Evolutionary conservation across 2,888 invertebrate genomes (phyloP), one percentile per base, ranked within the genome.

Genomic region (Drosophila anomalata): DNA sequence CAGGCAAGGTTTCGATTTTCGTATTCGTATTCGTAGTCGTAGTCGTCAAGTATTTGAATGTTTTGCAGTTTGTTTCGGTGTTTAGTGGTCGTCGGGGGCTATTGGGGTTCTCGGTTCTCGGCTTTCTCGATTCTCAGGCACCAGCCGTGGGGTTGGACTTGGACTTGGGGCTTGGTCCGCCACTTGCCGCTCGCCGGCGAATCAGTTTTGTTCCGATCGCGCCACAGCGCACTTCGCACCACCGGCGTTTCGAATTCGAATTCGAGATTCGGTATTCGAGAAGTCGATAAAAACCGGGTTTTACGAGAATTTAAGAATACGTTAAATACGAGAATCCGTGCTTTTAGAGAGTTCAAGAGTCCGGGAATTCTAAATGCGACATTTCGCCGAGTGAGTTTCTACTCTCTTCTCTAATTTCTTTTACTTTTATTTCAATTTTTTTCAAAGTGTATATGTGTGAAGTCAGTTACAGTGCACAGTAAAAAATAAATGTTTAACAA

Each of bases 121-220:
- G 78, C 85, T 56, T 84, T 17, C 41, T 44, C 20, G 44, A 5
- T 44, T 22, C 44, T 44, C 22, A 22, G 41, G 17, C 17, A 9
- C 9, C 6, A 7, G 26, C 26, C 20, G 76, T 36, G 75, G 46
- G 41, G 79, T 79, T 24, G 81, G 83, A 57, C 80, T 78, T 22
- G 82, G 83, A 58, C 79, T 85, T 66, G 77, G 76, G n/a, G 72
- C 63, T 39, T 71, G 59, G 12, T 65, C 71, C 4, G 63, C 57
- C 58, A 20, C 29, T 58, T 47, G 62, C 44, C 67, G 73, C 60
- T 78, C 83, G 79, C 76, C 83, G 76, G 68, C 60, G 54, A 71
- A 66, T 85, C 89, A 90, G 90, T 90, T 85, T 81, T 72, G 89
- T 79, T 88, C 78, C 84, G 85, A 90, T 82, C 88, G 87, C 75